Evolutionary conservation across 2,113 vertebrate species (phyloP), one percentile per base, ranked within the genome.

Genomic region (Zonotrichia leucophrys): DNA sequence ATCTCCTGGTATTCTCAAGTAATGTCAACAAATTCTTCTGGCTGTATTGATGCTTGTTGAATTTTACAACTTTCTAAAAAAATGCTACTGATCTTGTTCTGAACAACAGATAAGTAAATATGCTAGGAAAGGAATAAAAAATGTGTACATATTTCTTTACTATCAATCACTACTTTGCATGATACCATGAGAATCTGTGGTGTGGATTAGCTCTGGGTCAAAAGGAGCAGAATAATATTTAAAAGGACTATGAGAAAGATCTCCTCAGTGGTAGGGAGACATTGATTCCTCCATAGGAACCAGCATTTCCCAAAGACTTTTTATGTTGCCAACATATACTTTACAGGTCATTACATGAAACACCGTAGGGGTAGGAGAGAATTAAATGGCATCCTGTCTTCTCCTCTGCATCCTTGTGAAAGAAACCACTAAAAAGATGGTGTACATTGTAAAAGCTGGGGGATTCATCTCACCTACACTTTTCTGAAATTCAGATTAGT

Each of bases 31-130:
- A 76, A 49, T 46, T 27, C 1, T 55, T 81, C 60, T 91, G 31
- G 10, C 33, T 68, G 28, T 31, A 91, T 59, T 41, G 50, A 56
- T 8, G 19, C 3, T 33, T 90, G 13, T 35, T 81, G 49, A 79
- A 87, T 90, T 81, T 91, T 94, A 1, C 5, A 70, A 1, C 90
- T 96, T 91, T 90, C 25, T 69, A 69, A 60, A 94, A 66, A 11
- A 78, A 42, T 1, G 33, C 24, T 17, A 28, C 11, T 20, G 11
- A 72, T 35, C 56, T 95, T 67, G 15, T 94, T 85, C 68, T 53
- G 68, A 70, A 58, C 5, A 91, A 87, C 92, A 94, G 59, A 83
- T 50, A 41, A 31, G 13, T 67, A 58, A 91, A 92, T 13, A 21
- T 17, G 11, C 5, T 56, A 66, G 12, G 17, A 73, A 75, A 17